Evolutionary conservation across 2,888 invertebrate genomes (phyloP).

Genomic region (Cosmia pyralina): DNA sequence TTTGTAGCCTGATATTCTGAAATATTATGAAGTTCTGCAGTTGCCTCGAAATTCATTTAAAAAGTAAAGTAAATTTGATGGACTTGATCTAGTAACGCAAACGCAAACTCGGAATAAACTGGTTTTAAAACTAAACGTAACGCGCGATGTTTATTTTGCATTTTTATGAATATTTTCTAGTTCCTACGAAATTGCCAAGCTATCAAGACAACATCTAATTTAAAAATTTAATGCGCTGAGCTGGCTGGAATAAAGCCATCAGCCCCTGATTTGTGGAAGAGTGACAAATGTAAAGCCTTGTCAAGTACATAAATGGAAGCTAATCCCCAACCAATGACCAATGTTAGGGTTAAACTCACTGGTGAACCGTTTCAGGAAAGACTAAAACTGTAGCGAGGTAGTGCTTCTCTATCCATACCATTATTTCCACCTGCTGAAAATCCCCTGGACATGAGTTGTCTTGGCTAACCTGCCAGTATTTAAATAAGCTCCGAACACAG

Average conservation of each 20-base stretch:
- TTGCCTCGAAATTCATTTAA: constrained; percentile 53
- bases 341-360: not conserved
- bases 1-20: constrained; percentile 52
- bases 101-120: constrained; percentile 25
- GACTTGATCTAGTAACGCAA: constrained; percentile 37
- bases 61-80: constrained; percentile 55
- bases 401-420: not conserved
- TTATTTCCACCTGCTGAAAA: not conserved
- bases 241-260: not conserved
- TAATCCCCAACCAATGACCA: no score
- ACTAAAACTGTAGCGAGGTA: not conserved
- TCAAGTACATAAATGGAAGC: not conserved
- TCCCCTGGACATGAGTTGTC: not conserved
- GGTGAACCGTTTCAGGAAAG: not conserved
- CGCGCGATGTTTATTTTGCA: constrained; percentile 1
- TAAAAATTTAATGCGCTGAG: not conserved
- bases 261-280: not conserved
- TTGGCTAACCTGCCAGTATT: not conserved
- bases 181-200: not conserved
- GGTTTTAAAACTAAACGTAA: constrained; percentile 26
- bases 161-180: not conserved
- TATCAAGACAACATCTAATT: not conserved
- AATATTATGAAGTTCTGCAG: constrained; percentile 53
- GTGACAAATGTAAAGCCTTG: no score
- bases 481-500: not conserved